These are phyloP conservation scores for Squalus acanthias DNA, from an alignment of 2,797 vertebrate species.

Conservation along the genomic window DNA sequence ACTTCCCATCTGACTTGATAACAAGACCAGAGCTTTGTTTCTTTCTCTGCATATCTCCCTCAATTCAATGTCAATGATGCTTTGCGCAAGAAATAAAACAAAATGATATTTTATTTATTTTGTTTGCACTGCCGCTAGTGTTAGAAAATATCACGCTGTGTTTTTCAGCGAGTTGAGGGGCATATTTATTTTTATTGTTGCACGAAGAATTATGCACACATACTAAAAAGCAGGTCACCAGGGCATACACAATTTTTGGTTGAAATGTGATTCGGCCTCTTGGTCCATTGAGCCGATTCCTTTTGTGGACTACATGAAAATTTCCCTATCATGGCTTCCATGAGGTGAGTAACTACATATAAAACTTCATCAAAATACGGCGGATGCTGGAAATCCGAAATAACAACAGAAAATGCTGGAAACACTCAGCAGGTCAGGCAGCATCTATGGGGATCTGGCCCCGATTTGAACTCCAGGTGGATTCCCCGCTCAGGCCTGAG, in stretches of 20 bases:
- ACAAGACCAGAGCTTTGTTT: not conserved
- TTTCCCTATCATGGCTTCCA: no score
- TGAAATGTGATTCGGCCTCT: not conserved
- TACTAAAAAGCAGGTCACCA: not conserved
- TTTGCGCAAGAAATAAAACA: not conserved
- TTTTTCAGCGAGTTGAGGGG: not conserved
- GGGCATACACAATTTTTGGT: not conserved
- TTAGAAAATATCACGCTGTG: not conserved
- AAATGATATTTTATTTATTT: not conserved
- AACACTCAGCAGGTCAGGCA: no score
- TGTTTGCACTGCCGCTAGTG: not conserved
- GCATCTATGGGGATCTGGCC: no score
- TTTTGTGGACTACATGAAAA: not conserved
- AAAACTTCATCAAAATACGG: not conserved
- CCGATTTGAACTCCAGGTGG: no score
- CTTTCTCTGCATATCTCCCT: not conserved
- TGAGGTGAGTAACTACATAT: not conserved
- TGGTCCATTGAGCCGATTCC: no score
- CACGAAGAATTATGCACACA: not conserved
- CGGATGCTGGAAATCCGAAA: not conserved
- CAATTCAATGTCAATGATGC: not conserved
- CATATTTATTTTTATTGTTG: not conserved
- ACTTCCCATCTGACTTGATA: not conserved
- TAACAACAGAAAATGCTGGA: no score
- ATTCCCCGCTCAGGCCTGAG: no score